A percentile compares a stretch with the other conserved stretches of the same genome.
Conservation (phyloP, 2,797 vertebrate genomes). For the Typhlichthys subterraneus region DNA sequence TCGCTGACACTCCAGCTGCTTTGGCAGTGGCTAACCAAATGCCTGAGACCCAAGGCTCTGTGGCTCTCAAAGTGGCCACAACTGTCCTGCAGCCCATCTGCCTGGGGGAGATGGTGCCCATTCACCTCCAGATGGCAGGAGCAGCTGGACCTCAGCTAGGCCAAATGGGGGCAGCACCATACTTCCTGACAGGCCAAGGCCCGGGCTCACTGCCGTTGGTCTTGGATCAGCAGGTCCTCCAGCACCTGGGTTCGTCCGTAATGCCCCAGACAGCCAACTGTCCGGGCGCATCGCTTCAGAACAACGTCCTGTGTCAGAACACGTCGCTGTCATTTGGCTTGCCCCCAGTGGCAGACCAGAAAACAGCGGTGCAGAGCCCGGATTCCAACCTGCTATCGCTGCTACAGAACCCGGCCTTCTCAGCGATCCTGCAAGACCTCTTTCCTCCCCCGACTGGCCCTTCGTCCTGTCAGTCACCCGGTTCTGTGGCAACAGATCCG, state of each 20-base stretch:
- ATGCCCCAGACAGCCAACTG: conserved; percentile 82
- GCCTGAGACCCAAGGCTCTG: conserved; percentile 83
- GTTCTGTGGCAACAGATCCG: conserved; percentile 66
- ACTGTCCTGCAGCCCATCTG: conserved; percentile 94
- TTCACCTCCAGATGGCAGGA: conserved; percentile 87
- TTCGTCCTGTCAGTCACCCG: conserved; percentile 81
- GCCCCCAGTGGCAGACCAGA: conserved; percentile 82
- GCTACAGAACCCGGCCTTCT: conserved; percentile 89
- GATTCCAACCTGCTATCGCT: conserved; percentile 86
- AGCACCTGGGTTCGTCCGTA: conserved; percentile 90
- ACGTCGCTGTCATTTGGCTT: conserved; percentile 77
- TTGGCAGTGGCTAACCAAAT: conserved; percentile 78
- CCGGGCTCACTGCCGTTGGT: conserved; percentile 90
- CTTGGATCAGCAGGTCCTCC: conserved; percentile 93
- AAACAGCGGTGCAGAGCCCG: conserved; percentile 78
- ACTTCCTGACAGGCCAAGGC: conserved; percentile 90
- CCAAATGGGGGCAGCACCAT: conserved; percentile 82
- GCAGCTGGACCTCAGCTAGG: conserved; percentile 83
- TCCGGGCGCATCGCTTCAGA: conserved; percentile 79
- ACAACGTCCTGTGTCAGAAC: conserved; percentile 83
- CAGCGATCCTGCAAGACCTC: conserved; percentile 91
- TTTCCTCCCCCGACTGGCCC: conserved; percentile 84
- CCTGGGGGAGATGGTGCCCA: conserved; percentile 92
- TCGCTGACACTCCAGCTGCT: conserved; percentile 79
- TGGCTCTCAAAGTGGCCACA: conserved; percentile 92